Evolutionary conservation across 2,113 vertebrate species (phyloP), one percentile per base, ranked within the genome.

Genomic region (Cettia cetti): DNA sequence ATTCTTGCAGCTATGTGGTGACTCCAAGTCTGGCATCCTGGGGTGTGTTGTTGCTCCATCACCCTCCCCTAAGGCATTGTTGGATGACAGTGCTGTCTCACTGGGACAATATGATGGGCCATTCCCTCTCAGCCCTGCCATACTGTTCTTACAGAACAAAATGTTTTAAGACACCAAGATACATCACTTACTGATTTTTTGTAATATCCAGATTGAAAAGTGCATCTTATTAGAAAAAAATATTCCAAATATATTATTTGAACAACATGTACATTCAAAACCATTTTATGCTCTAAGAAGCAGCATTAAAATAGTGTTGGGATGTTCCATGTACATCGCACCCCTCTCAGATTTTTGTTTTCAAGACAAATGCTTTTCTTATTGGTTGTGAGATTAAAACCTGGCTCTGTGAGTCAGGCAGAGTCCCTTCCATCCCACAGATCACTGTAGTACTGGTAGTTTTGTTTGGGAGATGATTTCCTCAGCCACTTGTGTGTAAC

Each of bases 401-500:
- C 33, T 0, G 0, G 3, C 28, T 69, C 59, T 72, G n/a, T 16
- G 45, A 90, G 53, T 85, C 68, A 63, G 52, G 15, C 7, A 10
- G 63, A 23, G 33, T 63, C 40, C 42, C 40, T 89, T 90, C 83
- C 31, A 27, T 83, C 39, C 23, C 57, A 24, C 30, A 45, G 61
- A 69, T 89, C 45, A 13, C 5, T 61, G 70, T 10, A 42, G 28
- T 18, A 52, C 23, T 40, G 49, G 57, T 24, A 37, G 74, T 63
- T 94, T 71, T 86, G 65, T 65, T n/a, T 80, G 63, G 77, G 72
- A 90, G 42, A 71, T 78, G 24, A 37, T 91, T 92, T 89, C 57
- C 49, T 83, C 76, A 56, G 85, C 63, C 56, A 49, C 78, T 93
- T 86, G 75, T 84, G 61, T 91, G 68, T 81, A 93, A 95, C 54